phyloP scores from a whole-genome alignment of 2,888 invertebrate species.

The Brachypterus glaber region DNA sequence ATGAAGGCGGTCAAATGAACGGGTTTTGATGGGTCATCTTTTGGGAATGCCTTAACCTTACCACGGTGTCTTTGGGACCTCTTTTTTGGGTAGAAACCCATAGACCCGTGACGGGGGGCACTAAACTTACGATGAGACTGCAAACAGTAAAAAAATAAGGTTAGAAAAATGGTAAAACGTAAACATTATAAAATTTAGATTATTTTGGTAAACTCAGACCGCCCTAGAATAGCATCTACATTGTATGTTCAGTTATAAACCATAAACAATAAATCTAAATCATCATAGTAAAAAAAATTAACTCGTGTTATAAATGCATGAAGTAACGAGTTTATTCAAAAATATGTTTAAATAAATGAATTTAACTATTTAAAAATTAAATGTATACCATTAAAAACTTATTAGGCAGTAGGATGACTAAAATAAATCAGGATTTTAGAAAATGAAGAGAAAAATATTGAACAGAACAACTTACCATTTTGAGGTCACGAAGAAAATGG shows the following conservation, averaged over 20 bases:
- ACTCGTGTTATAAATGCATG: no score
- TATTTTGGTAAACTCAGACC: conserved; percentile 49
- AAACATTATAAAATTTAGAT: neutral
- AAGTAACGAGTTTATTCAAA: no score
- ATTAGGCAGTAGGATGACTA: no score
- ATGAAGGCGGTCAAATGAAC: conserved; percentile 97
- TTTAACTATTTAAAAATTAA: no score
- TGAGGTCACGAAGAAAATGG: no score
- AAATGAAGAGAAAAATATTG: no score
- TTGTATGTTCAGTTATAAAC: conserved; percentile 51
- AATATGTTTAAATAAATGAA: no score
- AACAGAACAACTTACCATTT: no score
- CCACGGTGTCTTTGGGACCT: conserved; percentile 93
- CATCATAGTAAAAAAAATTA: conserved; percentile 52
- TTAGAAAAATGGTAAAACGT: conserved; percentile 1
- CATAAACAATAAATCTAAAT: conserved; percentile 54
- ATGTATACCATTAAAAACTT: no score
- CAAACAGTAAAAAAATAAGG: conserved; percentile 1
- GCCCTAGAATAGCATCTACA: conserved; percentile 64
- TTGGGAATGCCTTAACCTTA: conserved; percentile 99
- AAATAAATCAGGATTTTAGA: no score
- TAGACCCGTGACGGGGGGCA: conserved; percentile 98
- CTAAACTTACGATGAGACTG: conserved; percentile 99
- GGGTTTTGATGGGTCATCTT: conserved; percentile 92
- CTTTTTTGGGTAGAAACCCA: conserved; percentile 99